Base-by-base conservation (phyloP, 1,140 invertebrate genomes). In the Pemphigus obesinymphae region DNA sequence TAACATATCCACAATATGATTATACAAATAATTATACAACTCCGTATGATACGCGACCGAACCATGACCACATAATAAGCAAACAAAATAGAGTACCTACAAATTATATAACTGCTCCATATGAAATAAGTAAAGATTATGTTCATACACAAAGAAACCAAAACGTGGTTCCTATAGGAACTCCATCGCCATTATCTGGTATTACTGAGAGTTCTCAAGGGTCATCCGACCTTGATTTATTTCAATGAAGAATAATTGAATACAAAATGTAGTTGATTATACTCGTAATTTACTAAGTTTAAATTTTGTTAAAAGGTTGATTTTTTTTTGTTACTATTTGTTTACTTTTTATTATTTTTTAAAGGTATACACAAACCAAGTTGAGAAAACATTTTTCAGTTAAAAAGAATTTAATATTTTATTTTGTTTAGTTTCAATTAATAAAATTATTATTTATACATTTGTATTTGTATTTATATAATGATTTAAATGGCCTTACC, bases 381-480 rank as follows among this genome's bases (percentile, higher is more conserved):
- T 40, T 68, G 1, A 37, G 63, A 40, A 68, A 68, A 68, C 1
- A 40, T 68, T 68, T 68, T 68, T 68, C 10, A 68, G 63, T 68
- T 68, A 68, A 68, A 37, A 66, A 40, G n/a, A 68, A 20, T 40
- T 68, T n/a, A 68, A 37, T 68, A 68, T 68, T 68, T 68, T 68
- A 37, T 68, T 68, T 68, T 40, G 63, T 68, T 66, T 23, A 66
- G 31, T 66, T 68, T 68, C 34, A 68, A 68, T 68, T 23, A n/a
- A 68, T 68, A 40, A 68, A 68, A 68, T 68, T 68, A 68, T 68
- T n/a, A 68, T 68, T 66, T 66, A 20, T n/a, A 68, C 17, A 68
- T 68, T 68, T n/a, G 20, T 68, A 3, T 68, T 68, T 68, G 37
- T 68, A 68, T 68, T 40, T 68, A 34, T 68, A 68, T 68, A 68